Evolutionary conservation across 1,140 invertebrate species (phyloP), one percentile per base, ranked within the genome.

Genomic region (Globodera ellingtonae): DNA sequence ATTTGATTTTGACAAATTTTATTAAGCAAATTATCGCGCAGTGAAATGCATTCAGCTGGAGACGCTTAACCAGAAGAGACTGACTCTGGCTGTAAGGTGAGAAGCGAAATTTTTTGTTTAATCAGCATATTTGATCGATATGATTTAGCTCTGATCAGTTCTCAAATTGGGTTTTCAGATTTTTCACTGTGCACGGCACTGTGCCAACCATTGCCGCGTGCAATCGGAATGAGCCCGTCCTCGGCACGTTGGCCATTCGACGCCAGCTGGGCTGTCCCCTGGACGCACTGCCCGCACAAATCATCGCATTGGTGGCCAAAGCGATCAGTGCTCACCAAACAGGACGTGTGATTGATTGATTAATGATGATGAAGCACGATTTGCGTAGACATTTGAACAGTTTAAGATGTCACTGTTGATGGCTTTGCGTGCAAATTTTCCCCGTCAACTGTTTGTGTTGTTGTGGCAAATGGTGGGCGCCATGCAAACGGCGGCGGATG

Each of bases 1-100:
- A 69, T 52, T 35, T 35, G 35, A 35, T 35, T 0, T 35, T 35
- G 3, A 35, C 35, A 35, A 35, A 9, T 52, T 7, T 18, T n/a
- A 18, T 62, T 62, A 6, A 70, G 65, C 94, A 6, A 98, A 98
- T 91, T 95, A 95, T 87, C 91, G 91, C 81, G 95, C 95, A 9
- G 94, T 98, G 0, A 92, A 92, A 83, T 90, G 93, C 6, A 89
- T 93, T 89, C 93, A 82, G 83, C 92, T 97, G 88, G 92, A 93
- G 85, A 93, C 93, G 1, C 92, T 98, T 9, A 98, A 97, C 89
- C 78, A 81, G 59, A 73, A 79, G 44, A 44, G 86, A 66, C 50
- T 88, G 10, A 35, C 74, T 13, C 73, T 87, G n/a, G 50, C 72
- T 67, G 84, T 86, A 18, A 82, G 81, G 86, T 85, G 21, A 77